Conservation (phyloP, 2,113 vertebrate species). For the Rhinopithecus roxellana region DNA sequence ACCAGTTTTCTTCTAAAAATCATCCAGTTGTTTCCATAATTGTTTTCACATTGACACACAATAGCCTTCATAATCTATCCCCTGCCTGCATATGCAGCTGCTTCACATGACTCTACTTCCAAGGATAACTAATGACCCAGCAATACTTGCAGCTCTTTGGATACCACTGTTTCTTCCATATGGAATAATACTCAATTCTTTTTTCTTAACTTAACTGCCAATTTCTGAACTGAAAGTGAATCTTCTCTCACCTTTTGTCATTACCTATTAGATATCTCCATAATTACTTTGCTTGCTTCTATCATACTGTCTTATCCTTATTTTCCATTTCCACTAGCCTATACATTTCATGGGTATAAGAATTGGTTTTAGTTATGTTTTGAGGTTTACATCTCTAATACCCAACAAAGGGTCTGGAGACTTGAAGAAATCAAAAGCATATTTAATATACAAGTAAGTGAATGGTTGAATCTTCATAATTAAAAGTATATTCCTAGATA, state of each 20-base stretch:
- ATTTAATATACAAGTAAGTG: neutral
- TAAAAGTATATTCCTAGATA: neutral
- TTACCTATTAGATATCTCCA: neutral
- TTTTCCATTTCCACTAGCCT: neutral
- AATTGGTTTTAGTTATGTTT: neutral
- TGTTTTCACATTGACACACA: neutral
- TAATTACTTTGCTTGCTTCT: neutral
- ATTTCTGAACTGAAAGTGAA: neutral
- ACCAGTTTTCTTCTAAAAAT: neutral
- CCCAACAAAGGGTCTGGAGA: neutral
- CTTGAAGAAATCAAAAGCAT: neutral
- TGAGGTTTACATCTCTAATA: neutral
- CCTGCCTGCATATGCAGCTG: neutral
- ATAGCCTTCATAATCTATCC: too few species aligned
- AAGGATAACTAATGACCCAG: neutral
- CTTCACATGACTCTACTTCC: neutral
- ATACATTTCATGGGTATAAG: neutral
- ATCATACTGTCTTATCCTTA: neutral
- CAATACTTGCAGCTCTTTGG: neutral
- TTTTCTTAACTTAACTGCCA: neutral
- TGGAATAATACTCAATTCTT: neutral
- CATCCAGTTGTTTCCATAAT: neutral
- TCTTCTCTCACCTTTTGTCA: neutral
- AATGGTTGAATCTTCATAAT: neutral
- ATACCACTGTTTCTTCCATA: neutral